These are phyloP conservation scores for Falco naumanni DNA, from an alignment of 2,797 vertebrate species.

Conservation along the genomic window DNA sequence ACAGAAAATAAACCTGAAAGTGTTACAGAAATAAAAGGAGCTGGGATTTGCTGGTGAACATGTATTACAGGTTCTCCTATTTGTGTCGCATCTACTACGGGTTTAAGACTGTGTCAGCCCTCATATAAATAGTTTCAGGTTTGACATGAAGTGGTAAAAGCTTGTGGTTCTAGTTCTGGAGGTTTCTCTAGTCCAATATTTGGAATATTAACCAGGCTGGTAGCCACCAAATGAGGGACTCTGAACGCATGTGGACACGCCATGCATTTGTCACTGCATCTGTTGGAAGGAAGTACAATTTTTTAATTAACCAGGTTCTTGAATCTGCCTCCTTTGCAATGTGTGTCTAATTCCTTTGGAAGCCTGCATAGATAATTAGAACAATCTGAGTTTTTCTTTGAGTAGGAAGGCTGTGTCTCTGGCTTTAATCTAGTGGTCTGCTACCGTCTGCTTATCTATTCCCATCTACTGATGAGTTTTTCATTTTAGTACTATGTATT, in stretches of 20 bases:
- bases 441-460: conserved; percentile 33
- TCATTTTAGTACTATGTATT: background rate
- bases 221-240: background rate
- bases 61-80: background rate
- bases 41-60: background rate
- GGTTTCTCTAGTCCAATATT: background rate
- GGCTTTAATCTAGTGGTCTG: conserved; percentile 19
- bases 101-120: background rate
- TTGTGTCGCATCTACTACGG: background rate
- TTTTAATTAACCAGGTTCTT: background rate
- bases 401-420: conserved; percentile 1
- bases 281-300: background rate
- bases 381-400: conserved; percentile 3
- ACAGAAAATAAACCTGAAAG: background rate
- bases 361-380: background rate
- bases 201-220: background rate
- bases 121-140: background rate
- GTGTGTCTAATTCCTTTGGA: background rate
- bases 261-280: background rate
- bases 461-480: background rate
- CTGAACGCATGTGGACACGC: fast-evolving
- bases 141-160: background rate
- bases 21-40: background rate
- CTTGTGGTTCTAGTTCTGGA: background rate
- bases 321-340: background rate